Evolutionary conservation across 1,140 invertebrate species (phyloP), one percentile per base, ranked within the genome.

Genomic region (Zaprionus kolodkinae): DNA sequence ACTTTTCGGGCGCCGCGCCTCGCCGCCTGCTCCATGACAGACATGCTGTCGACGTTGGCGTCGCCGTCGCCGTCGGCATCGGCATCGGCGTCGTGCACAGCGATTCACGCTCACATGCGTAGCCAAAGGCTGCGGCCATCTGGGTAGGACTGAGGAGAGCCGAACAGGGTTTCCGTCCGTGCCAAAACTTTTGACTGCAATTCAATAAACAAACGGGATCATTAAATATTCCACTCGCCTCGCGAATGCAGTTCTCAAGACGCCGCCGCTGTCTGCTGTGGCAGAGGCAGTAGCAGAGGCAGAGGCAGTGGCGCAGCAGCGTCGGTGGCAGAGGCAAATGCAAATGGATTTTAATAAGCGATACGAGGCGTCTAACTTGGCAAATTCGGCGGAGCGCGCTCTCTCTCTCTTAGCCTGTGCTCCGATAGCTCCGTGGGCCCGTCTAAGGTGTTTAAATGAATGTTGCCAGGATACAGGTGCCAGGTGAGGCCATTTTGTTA

Each of bases 381-480:
- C 55, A 69, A 85, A 74, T 79, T 83, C 65, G 62, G 72, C 64
- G 21, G 21, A 62, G 63, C 48, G 54, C 38, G 59, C 68, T 21
- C 21, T 21, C 21, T 21, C 38, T 63, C 68, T 72, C 48, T 72
- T 38, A 36, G 56, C 27, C 27, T 54, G n/a, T n/a, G n/a, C n/a
- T n/a, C n/a, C n/a, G n/a, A n/a, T n/a, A n/a, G n/a, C n/a, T n/a
- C n/a, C n/a, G n/a, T n/a, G n/a, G n/a, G n/a, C 45, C 69, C 73
- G 77, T 81, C 76, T 65, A 80, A 89, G 87, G 87, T 91, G 87
- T 91, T 91, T 91, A 76, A 90, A 89, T 86, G 85, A 91, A 89
- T 91, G 89, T 91, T 91, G 89, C 89, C 89, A 89, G 89, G 89
- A 91, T 91, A 91, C 89, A 91, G 78, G 77, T 82, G 81, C 81